Evolutionary conservation across 2,797 vertebrate genomes (phyloP), one percentile per base, ranked within the genome.

Genomic region (Chaetodon trifasciatus): DNA sequence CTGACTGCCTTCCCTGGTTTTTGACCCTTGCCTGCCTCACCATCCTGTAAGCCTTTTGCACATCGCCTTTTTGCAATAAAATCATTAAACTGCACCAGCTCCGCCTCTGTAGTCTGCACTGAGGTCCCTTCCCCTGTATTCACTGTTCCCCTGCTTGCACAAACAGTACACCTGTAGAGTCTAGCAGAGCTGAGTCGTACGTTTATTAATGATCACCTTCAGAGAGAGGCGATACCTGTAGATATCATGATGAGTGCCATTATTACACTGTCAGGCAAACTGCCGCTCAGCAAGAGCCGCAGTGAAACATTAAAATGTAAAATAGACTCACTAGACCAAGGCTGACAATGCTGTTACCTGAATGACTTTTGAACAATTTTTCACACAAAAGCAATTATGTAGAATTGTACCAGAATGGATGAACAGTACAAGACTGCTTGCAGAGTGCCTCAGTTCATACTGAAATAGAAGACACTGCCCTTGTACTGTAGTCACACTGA

Each of bases 221-320:
- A 79, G 68, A 76, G 67, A 79, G 56, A 75, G 62, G 57, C 4
- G 23, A 81, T 63, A 84, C 66, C 70, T 84, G 80, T 70, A 78
- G 81, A 84, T 83, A 75, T 74, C 69, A 70, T 70, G 79, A 75
- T 72, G 82, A 82, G 79, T 56, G 70, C 62, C 69, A 85, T 86
- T 87, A 88, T 84, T 84, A 76, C 65, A 35, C 53, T 46, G 74
- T 78, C 66, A 82, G 52, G 50, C 9, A 63, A 79, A 73, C 67
- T 68, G 84, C 73, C 2, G 53, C 80, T 83, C 83, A 78, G 85
- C 78, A 63, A 75, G 71, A 77, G 55, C 78, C 32, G 39, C 56
- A 66, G 39, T 67, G 55, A 82, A 77, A 82, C 66, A 83, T 80
- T 80, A 47, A 65, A 84, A 87, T 81, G 74, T 83, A 69, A 86